Percentiles rank a stretch among this genome's conserved stretches.
phyloP scores from a whole-genome alignment of 2,888 invertebrate species.

The Netelia melanura region DNA sequence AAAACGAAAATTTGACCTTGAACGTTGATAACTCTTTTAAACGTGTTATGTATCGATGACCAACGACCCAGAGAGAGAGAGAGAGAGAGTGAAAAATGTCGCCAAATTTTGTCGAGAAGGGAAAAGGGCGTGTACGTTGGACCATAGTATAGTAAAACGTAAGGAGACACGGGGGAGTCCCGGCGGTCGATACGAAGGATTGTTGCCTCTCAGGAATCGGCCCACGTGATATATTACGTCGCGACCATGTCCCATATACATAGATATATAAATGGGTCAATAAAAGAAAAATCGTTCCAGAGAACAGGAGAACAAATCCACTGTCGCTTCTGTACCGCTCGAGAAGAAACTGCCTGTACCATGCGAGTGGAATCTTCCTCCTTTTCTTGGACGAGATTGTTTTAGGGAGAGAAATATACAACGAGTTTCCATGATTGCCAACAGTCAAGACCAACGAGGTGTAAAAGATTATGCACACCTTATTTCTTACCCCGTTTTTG shows the following conservation, averaged over 20 bases:
- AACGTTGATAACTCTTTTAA: constrained; percentile 1
- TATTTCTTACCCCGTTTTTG: constrained; percentile 3
- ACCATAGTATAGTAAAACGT: background rate
- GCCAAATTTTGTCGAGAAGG: background rate
- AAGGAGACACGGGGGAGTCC: background rate
- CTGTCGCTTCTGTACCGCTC: constrained; percentile 30
- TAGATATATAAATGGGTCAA: constrained; percentile 1
- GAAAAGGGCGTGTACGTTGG: constrained; percentile 15
- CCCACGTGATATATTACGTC: constrained; percentile 48
- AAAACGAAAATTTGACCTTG: background rate
- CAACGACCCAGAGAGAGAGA: background rate
- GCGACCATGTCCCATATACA: constrained; percentile 10
- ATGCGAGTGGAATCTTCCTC: too few relatives aligned
- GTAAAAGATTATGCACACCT: constrained; percentile 1
- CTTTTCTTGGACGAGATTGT: background rate
- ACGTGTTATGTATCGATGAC: background rate
- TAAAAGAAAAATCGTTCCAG: background rate
- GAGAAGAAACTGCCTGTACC: background rate
- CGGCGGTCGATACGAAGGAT: constrained; percentile 66
- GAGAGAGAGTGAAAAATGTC: background rate
- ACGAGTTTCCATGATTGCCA: constrained; percentile 6
- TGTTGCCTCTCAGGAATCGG: constrained; percentile 58
- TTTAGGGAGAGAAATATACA: background rate
- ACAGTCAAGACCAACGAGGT: constrained; percentile 5
- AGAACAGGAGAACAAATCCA: background rate